Conservation (phyloP, 2,797 vertebrate genomes). For the Kryptopterus vitreolus region DNA sequence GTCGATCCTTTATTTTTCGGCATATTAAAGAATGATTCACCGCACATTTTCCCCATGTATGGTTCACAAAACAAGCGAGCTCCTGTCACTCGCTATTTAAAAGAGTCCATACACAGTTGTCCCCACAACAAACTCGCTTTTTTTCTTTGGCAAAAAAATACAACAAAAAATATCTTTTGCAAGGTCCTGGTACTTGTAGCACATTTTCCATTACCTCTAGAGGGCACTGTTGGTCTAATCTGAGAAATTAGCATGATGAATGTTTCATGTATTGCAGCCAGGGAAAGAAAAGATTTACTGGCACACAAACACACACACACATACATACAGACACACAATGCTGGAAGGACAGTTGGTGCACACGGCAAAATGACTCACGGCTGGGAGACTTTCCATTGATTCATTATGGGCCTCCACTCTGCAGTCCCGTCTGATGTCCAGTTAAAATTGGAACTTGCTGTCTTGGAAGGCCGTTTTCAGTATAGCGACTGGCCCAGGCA, state of each 20-base stretch:
- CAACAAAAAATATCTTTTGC: neutral
- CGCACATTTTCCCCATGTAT: neutral
- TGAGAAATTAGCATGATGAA: too few relatives aligned
- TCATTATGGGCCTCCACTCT: constrained; percentile 42
- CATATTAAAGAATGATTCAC: neutral
- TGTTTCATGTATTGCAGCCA: neutral
- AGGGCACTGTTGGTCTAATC: constrained; percentile 48
- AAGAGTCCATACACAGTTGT: neutral
- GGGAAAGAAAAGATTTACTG: neutral
- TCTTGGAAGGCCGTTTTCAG: constrained; percentile 34
- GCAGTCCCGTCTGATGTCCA: constrained; percentile 38
- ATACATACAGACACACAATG: constrained; percentile 18
- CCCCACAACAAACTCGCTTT: neutral
- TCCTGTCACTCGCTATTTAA: neutral
- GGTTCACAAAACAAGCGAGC: neutral
- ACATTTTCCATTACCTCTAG: constrained; percentile 38
- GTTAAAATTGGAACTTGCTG: constrained; percentile 30
- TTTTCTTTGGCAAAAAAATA: neutral
- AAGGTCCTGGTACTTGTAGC: too few relatives aligned
- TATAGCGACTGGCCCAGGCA: constrained; percentile 19
- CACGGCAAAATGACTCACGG: constrained; percentile 42
- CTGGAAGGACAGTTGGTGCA: constrained; percentile 40
- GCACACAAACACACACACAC: constrained; percentile 13
- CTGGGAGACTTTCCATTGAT: constrained; percentile 43
- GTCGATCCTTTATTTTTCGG: neutral